Conservation (phyloP, 1,140 invertebrate species). For the Rhopalosiphum maidis region DNA sequence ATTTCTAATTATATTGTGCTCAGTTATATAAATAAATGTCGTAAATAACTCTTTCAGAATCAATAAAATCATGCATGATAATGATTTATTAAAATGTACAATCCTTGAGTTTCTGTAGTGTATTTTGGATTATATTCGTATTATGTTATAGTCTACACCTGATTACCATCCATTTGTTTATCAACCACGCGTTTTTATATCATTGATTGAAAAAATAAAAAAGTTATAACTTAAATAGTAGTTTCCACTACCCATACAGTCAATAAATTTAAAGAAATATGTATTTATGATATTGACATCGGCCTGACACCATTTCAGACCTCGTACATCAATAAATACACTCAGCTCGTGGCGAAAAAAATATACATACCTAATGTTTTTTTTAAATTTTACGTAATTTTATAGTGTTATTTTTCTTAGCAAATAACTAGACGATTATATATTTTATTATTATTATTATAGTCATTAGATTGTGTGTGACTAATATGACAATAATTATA, state of each 20-base stretch:
- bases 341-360: neutral
- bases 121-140: neutral
- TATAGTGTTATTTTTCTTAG: neutral
- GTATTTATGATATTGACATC: neutral
- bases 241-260: neutral
- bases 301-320: neutral
- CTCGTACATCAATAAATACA: neutral
- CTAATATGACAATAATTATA: neutral
- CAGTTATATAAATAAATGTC: neutral
- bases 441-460: neutral
- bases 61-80: neutral
- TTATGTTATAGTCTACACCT: neutral
- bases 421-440: neutral
- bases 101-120: neutral
- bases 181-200: neutral
- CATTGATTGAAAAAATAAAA: neutral
- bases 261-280: neutral
- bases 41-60: neutral
- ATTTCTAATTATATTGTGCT: neutral
- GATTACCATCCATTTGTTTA: constrained; percentile 5
- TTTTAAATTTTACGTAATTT: neutral
- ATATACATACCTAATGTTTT: neutral
- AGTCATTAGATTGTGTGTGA: neutral
- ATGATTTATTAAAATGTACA: neutral
- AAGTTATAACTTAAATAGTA: neutral